These are phyloP conservation scores for Toxonevra muliebris DNA, from an alignment of 2,888 invertebrate species.

Conservation along the genomic window DNA sequence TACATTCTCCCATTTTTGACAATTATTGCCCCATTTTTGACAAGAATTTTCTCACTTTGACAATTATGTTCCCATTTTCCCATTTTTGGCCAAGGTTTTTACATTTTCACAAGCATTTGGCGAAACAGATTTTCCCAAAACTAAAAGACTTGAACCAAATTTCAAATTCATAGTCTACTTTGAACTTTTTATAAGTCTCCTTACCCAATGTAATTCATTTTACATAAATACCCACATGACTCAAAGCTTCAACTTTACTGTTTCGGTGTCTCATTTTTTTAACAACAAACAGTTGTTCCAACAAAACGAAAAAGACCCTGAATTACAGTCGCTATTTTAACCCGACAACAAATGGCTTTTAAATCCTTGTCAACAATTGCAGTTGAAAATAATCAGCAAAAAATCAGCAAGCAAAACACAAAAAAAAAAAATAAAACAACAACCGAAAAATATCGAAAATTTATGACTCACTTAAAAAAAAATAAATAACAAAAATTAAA, in stretches of 20 bases:
- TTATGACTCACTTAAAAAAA: slow-evolving; percentile 50
- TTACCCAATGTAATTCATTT: no score
- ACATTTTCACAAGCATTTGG: no score
- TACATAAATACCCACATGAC: no score
- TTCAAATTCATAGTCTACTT: no score
- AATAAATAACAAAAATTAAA: slow-evolving; percentile 4
- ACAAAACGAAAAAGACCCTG: slow-evolving; percentile 43
- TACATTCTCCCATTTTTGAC: no score
- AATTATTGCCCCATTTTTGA: no score
- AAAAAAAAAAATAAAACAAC: slow-evolving; percentile 29
- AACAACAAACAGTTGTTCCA: neutral
- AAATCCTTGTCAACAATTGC: slow-evolving; percentile 43
- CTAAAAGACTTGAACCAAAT: no score
- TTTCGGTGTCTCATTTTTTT: neutral
- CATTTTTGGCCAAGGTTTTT: no score
- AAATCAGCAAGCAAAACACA: neutral
- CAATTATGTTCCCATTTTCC: no score
- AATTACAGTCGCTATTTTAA: neutral
- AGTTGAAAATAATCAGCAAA: neutral
- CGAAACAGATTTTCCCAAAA: no score
- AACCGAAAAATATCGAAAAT: slow-evolving; percentile 45
- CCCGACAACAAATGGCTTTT: slow-evolving; percentile 28
- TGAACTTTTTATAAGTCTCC: neutral
- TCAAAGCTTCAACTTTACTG: neutral
- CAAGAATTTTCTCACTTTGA: no score